Percentiles rank a stretch among this genome's conserved stretches.
phyloP scores from a whole-genome alignment of 2,888 invertebrate species.

The Andrena bucephala region DNA sequence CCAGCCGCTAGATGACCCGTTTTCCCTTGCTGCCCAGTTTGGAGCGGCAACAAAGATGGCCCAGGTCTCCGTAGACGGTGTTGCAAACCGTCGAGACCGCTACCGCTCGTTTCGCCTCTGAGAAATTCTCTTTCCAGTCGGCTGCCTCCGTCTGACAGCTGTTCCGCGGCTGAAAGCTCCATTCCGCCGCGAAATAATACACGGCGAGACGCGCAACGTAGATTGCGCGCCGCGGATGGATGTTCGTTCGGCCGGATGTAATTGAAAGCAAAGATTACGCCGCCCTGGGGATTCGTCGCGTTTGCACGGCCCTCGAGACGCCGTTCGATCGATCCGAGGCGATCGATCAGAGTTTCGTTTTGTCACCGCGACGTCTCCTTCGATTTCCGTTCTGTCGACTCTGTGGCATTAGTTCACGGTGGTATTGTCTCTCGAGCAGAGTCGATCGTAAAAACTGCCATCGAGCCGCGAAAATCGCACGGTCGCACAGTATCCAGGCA shows the following conservation, averaged over 20 bases:
- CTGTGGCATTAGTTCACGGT: neutral
- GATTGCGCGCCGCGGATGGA: slow-evolving; percentile 26
- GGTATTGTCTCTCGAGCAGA: no score
- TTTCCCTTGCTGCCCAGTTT: slow-evolving; percentile 24
- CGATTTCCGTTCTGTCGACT: slow-evolving; percentile 19
- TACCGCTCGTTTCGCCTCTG: slow-evolving; percentile 45
- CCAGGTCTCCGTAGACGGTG: slow-evolving; percentile 43
- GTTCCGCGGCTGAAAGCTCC: slow-evolving; percentile 54
- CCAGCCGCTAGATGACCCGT: neutral
- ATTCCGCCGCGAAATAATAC: slow-evolving; percentile 43
- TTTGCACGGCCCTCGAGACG: neutral
- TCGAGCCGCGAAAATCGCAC: no score
- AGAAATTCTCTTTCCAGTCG: slow-evolving; percentile 59
- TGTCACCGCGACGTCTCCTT: neutral
- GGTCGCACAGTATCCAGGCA: no score
- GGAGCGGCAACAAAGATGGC: slow-evolving; percentile 43
- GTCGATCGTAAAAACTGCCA: no score
- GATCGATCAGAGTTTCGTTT: neutral
- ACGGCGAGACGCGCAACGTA: neutral
- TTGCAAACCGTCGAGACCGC: slow-evolving; percentile 65
- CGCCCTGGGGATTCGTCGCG: neutral
- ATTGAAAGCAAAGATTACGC: slow-evolving; percentile 31
- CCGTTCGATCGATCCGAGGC: neutral
- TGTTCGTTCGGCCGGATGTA: slow-evolving; percentile 19
- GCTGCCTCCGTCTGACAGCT: slow-evolving; percentile 59